Conservation (phyloP, 2,888 invertebrate species). For the Pollenia labialis region DNA sequence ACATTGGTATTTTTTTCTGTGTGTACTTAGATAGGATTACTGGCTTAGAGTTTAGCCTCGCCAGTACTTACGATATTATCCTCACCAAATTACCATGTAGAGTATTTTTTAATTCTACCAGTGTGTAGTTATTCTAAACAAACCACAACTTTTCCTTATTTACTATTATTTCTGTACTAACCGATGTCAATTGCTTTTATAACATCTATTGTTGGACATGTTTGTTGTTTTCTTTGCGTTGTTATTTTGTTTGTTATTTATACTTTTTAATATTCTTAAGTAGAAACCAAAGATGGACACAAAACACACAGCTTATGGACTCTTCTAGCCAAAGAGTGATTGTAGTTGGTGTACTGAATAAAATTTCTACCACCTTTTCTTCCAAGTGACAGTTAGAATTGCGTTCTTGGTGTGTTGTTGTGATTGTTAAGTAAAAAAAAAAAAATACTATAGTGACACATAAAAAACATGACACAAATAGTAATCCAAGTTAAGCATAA, state of each 20-base stretch:
- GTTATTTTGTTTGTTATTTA: conserved; percentile 33
- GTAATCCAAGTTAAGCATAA: conserved; percentile 12
- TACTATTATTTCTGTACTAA: background rate
- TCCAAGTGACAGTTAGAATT: conserved; percentile 60
- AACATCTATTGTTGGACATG: background rate
- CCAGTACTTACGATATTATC: too few relatives aligned
- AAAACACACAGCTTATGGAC: conserved; percentile 51
- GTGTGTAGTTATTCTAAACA: background rate
- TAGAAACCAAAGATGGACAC: conserved; percentile 57
- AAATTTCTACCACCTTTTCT: conserved; percentile 49
- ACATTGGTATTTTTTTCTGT: too few relatives aligned
- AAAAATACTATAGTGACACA: conserved; percentile 37
- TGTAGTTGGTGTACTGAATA: conserved; percentile 33
- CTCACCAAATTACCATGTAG: background rate
- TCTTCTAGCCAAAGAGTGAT: conserved; percentile 16
- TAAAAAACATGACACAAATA: conserved; percentile 60
- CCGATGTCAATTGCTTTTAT: conserved; percentile 52
- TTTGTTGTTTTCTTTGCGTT: background rate
- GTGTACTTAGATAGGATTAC: too few relatives aligned
- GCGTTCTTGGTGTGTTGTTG: conserved; percentile 31
- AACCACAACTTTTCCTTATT: background rate
- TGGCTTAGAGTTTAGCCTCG: too few relatives aligned
- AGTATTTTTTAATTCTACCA: background rate
- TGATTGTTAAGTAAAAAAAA: background rate
- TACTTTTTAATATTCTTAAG: conserved; percentile 61